Base-by-base conservation (phyloP, 2,797 vertebrate species). In the Acanthiza pusilla region DNA sequence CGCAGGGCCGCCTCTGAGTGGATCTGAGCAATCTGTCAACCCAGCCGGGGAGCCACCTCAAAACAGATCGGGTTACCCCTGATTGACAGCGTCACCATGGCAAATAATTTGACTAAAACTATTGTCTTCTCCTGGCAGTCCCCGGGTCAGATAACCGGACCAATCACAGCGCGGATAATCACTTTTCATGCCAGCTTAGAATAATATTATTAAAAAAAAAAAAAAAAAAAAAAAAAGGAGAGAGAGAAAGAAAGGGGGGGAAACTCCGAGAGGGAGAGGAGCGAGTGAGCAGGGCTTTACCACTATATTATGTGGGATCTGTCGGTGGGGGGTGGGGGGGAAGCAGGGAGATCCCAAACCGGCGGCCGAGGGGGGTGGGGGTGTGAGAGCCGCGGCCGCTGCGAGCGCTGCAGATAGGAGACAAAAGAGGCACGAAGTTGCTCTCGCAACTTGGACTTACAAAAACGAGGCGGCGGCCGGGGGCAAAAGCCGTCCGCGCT, bases 1-100 rank as follows among this genome's bases (percentile, higher is more conserved):
- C 97, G 96, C 97, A 96, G 98, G 96, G 98, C 98, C 98, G 98
- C 98, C 96, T 97, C 93, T 94, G 97, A 98, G 97, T 97, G 96
- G 98, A 97, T 98, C 98, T 61, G 96, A 98, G 98, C 98, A 98
- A 99, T 99, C 98, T 98, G 98, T 98, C 98, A 98, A 98, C 97
- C 97, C 93, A 97, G 98, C 98, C 97, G 98, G 98, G 98, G 98
- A 99, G 98, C 98, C 98, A 98, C 98, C 98, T 99, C 98, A 98
- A 98, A 98, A 98, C 98, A 89, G 98, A 98, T 99, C 99, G 78
- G 98, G 99, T 99, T 99, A 98, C 99, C 98, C 91, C 97, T 99
- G 99, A 99, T 98, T 99, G 99, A 99, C 99, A 99, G 99, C 98
- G 99, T 99, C 98, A 98, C 99, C 99, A 99, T 99, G 99, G 99